Percentiles rank a stretch among this genome's conserved stretches.
Conservation (phyloP, 2,113 vertebrate genomes). For the Argyrosomus japonicus region DNA sequence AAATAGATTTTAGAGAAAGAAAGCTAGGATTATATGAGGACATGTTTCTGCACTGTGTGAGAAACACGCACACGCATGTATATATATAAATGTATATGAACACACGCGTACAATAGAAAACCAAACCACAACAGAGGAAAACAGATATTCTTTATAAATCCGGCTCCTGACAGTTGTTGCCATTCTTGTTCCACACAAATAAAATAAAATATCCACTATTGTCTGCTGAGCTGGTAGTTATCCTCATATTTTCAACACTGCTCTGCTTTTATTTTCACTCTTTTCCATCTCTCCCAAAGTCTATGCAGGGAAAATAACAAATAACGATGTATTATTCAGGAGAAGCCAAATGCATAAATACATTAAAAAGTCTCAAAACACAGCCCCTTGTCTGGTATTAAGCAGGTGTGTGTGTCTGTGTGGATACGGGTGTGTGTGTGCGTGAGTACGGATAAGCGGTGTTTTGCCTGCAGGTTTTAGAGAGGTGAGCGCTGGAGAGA, state of each 20-base stretch:
- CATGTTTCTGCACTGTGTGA: conserved; percentile 11
- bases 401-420: conserved; percentile 39
- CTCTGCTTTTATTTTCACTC: conserved; percentile 56
- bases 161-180: conserved; percentile 14
- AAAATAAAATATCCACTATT: conserved; percentile 51
- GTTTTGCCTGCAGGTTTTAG: conserved; percentile 48
- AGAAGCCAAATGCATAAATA: conserved; percentile 69
- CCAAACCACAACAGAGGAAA: conserved; percentile 1
- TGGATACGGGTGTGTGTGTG: conserved; percentile 13
- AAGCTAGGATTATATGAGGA: conserved; percentile 13
- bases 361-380: conserved; percentile 72
- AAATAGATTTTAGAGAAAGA: conserved; percentile 1
- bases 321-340: conserved; percentile 75
- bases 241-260: conserved; percentile 47
- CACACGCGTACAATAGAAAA: conserved; percentile 2
- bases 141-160: conserved; percentile 38
- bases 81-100: background rate
- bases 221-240: conserved; percentile 56
- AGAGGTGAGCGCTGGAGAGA: conserved; percentile 47
- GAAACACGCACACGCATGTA: background rate
- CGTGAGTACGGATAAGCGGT: conserved; percentile 22
- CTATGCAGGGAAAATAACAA: conserved; percentile 58
- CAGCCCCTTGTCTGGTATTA: conserved; percentile 53
- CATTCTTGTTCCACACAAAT: conserved; percentile 38
- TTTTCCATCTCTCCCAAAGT: conserved; percentile 47